A percentile compares a stretch with the other conserved stretches of the same genome.
Evolutionary conservation across 2,113 vertebrate genomes (phyloP).

Genomic region (Engystomops pustulosus): DNA sequence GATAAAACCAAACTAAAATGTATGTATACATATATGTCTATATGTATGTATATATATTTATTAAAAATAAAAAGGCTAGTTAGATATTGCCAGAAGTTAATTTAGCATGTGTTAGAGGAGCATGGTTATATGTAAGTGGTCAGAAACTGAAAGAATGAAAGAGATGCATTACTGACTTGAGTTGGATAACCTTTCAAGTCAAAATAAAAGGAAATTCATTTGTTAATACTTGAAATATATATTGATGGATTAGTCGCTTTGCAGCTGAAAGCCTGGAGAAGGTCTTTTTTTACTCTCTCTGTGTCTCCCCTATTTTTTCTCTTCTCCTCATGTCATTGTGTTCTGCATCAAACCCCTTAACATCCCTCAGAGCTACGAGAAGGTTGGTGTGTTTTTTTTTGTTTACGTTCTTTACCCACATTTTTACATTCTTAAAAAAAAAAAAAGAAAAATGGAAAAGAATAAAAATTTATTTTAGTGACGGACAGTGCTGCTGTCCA

Average conservation of each 20-base stretch:
- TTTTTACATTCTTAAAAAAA: constrained; percentile 84
- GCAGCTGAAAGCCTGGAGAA: constrained; percentile 98
- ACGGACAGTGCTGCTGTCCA: constrained; percentile 77
- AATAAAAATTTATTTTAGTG: constrained; percentile 72
- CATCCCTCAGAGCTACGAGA: constrained; percentile 99
- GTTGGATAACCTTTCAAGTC: constrained; percentile 36
- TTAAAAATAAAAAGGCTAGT: neutral
- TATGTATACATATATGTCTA: neutral
- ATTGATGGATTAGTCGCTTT: constrained; percentile 81
- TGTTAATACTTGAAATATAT: constrained; percentile 69
- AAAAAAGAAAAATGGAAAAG: constrained; percentile 73
- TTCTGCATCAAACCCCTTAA: constrained; percentile 99
- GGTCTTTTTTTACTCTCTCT: constrained; percentile 99
- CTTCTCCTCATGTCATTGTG: constrained; percentile 99
- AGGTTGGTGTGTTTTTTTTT: constrained; percentile 99
- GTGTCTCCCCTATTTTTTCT: constrained; percentile 99
- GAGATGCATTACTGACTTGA: neutral
- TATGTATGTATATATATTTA: neutral
- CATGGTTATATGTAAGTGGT: neutral
- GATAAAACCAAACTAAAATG: neutral
- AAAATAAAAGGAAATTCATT: constrained; percentile 61
- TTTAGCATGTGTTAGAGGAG: neutral
- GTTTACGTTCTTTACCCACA: constrained; percentile 99
- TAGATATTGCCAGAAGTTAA: neutral
- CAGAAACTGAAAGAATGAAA: neutral